Percentiles rank a stretch among this genome's conserved stretches.
Conservation (phyloP, 2,888 invertebrate genomes). For the Vesta saturnalis region DNA sequence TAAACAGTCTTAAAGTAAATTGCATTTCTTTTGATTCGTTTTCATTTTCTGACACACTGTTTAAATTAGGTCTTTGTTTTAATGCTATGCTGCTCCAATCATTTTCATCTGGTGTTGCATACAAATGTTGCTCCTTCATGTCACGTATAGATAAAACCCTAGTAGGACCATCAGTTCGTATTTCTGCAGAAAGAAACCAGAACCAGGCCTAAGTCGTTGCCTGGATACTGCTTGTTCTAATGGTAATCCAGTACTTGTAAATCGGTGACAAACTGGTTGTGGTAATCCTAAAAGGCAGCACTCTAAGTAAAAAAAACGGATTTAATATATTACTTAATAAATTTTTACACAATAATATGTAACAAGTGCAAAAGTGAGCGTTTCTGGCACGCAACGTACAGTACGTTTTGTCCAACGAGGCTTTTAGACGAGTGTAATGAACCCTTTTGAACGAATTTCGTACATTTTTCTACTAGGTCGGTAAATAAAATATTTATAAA, state of each 20-base stretch:
- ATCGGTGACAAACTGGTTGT: constrained; percentile 63
- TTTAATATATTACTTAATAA: neutral
- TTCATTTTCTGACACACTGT: constrained; percentile 38
- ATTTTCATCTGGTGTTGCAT: constrained; percentile 64
- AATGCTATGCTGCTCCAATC: constrained; percentile 66
- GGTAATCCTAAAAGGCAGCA: constrained; percentile 76
- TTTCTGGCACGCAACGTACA: too few species aligned
- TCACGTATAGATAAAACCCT: constrained; percentile 86
- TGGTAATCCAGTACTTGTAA: constrained; percentile 68
- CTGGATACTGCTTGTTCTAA: constrained; percentile 83
- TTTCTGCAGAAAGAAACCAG: constrained; percentile 86
- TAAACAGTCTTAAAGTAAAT: constrained; percentile 70
- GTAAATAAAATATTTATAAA: too few species aligned
- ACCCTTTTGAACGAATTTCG: too few species aligned
- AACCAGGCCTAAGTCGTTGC: constrained; percentile 90
- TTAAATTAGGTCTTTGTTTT: constrained; percentile 61
- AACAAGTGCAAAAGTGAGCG: too few species aligned
- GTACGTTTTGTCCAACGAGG: too few species aligned
- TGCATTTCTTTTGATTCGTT: constrained; percentile 66
- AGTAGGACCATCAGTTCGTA: constrained; percentile 93
- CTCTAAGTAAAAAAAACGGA: constrained; percentile 60
- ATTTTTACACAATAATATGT: too few species aligned
- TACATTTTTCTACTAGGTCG: too few species aligned
- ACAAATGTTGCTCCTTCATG: constrained; percentile 68
- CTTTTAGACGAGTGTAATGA: too few species aligned